Base-by-base conservation (phyloP, 2,113 vertebrate genomes). In the Miniopterus natalensis region DNA sequence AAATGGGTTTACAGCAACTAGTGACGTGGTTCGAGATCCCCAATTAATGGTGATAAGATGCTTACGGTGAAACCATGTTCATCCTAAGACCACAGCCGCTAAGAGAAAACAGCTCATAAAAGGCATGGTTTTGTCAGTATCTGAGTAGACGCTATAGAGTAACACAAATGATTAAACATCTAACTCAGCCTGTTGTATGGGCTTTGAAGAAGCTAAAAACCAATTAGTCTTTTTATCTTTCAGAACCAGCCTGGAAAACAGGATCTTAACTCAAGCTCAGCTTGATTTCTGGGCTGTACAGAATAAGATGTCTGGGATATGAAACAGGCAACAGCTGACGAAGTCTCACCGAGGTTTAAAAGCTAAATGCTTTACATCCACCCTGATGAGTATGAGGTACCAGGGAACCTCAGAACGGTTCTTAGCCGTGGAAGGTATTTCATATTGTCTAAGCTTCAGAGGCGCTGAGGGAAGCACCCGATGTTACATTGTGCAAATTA, bases 161-260 rank as follows among this genome's bases (percentile, higher is more conserved):
- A 89, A 61, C 31, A 92, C 4, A 66, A 95, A 93, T 12, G 21
- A 97, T 92, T 95, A 92, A 97, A 96, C 57, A 84, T 84, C n/a
- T 95, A 78, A 66, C n/a, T 95, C 94, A 77, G 74, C 90, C 70
- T 71, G 23, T 85, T 94, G 45, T 1, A 40, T 0, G 10, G 27
- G 10, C 81, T 96, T 95, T 93, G 49, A 96, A 84, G 88, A 97
- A 96, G 77, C 18, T 91, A 86, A 86, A 96, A 68, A 53, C 78
- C 53, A 96, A 90, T 93, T 97, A 96, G 93, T 85, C 8, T 90
- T 92, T 96, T 92, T 59, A 90, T 92, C 93, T 95, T 92, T 94
- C 74, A 93, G 73, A 90, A 96, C 77, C 47, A 94, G 63, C 66
- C 65, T 95, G 61, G 95, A 79, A 96, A 97, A 88, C 70, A 66